Base-by-base conservation (phyloP, 2,113 vertebrate genomes). In the Saguinus midas region DNA sequence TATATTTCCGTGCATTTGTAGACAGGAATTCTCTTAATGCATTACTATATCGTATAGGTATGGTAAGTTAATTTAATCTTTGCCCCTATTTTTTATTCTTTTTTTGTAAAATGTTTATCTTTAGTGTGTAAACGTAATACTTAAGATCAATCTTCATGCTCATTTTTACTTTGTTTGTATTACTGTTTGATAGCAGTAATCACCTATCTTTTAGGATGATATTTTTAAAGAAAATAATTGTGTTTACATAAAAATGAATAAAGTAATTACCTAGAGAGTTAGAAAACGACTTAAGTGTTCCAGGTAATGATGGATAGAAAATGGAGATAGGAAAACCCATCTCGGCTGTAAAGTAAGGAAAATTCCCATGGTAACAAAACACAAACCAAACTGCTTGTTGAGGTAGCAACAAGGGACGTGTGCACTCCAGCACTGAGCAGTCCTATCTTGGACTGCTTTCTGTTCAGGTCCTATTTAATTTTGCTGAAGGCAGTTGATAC, bases 101-200 rank as follows among this genome's bases (percentile, higher is more conserved):
- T n/a, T 93, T 91, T 96, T 75, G 9, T 78, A 90, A 48, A 78
- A 55, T 35, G 6, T 23, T 37, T 9, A 83, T 40, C 55, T 58
- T 29, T 45, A 72, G 4, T 52, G 1, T 72, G 1, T 79, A 61
- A 80, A 8, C 83, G 6, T 83, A 68, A 32, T 58, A 52, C 13
- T 16, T 66, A 66, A n/a, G 3, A 86, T 45, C 27, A 86, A 16
- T 25, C 1, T 43, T 55, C 12, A 52, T 79, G 25, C 0, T 2
- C 2, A 8, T 90, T 87, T 91, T 75, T 50, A 35, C 29, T 37
- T 83, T 92, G 37, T 83, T 58, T 78, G 50, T 72, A 48, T 90
- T 92, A 91, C 17, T 91, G 58, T 64, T 72, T 37, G 18, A 72
- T 21, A 43, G 2, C 12, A 25, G 20, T 78, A 68, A 90, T 79